Percentiles rank a stretch among this genome's conserved stretches.
phyloP scores from a whole-genome alignment of 30 jellyfish, hydroid and myxozoan genomes.

The Mastigias papua region DNA sequence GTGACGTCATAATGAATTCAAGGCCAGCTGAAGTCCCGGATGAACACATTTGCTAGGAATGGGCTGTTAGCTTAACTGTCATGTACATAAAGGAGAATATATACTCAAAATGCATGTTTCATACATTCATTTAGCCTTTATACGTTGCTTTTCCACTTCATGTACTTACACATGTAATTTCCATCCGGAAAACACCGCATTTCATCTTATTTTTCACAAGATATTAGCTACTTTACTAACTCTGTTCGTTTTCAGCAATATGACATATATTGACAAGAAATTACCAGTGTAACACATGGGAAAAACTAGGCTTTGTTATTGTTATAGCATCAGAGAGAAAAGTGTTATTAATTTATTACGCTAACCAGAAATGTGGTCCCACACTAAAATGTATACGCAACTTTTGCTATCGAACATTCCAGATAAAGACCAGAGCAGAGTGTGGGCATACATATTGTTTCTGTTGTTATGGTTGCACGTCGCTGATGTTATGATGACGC shows the following conservation, averaged over 20 bases:
- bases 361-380: too few species aligned
- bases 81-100: not conserved
- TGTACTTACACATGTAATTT: too few species aligned
- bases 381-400: not conserved
- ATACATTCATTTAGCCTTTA: too few species aligned
- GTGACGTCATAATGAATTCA: constrained; percentile 74
- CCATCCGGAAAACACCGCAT: too few species aligned
- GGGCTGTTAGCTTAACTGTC: constrained; percentile 20
- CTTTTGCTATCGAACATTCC: not conserved
- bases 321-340: too few species aligned
- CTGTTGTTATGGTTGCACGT: constrained; percentile 32
- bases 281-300: not conserved
- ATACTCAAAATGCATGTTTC: too few species aligned
- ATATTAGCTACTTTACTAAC: not conserved
- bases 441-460: not conserved
- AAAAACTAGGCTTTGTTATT: too few species aligned
- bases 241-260: not conserved
- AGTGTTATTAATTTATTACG: too few species aligned
- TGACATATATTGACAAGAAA: not conserved
- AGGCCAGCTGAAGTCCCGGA: constrained; percentile 66
- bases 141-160: too few species aligned
- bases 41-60: constrained; percentile 71
- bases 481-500: constrained; percentile 45
- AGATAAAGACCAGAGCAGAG: not conserved
- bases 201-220: too few species aligned